A percentile compares a stretch with the other conserved stretches of the same genome.
These are phyloP conservation scores for Ammodytes dubius DNA, from an alignment of 2,113 vertebrate species.

Conservation along the genomic window DNA sequence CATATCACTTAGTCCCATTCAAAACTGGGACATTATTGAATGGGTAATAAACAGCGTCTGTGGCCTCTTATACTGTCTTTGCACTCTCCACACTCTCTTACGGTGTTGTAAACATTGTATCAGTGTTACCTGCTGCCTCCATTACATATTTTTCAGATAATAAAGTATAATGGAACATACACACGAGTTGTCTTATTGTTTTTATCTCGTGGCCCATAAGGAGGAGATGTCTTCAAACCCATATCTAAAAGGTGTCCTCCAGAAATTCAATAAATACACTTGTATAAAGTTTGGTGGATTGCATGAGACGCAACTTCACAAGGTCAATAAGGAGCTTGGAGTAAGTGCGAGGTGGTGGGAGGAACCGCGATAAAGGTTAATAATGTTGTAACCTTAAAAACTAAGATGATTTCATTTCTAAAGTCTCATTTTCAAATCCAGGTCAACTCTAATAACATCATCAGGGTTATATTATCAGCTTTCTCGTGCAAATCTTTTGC, in stretches of 20 bases:
- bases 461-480: too few relatives aligned
- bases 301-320: neutral
- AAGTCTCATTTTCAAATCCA: too few relatives aligned
- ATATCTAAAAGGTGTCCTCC: neutral
- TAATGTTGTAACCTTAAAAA: neutral
- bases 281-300: neutral
- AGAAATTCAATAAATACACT: neutral
- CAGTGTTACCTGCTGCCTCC: neutral
- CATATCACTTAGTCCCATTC: constrained; percentile 38
- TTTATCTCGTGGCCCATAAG: neutral
- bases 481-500: too few relatives aligned
- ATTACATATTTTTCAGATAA: neutral
- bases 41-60: constrained; percentile 16
- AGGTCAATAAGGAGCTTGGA: neutral
- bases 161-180: constrained; percentile 1
- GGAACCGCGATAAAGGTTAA: neutral
- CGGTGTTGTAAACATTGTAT: constrained; percentile 1
- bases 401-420: too few relatives aligned
- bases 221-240: neutral
- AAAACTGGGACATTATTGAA: constrained; percentile 23
- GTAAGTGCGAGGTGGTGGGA: neutral
- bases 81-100: neutral
- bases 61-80: neutral
- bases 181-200: neutral
- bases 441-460: too few relatives aligned